Conservation (phyloP, 2,888 invertebrate species). For the Thymelicus sylvestris region DNA sequence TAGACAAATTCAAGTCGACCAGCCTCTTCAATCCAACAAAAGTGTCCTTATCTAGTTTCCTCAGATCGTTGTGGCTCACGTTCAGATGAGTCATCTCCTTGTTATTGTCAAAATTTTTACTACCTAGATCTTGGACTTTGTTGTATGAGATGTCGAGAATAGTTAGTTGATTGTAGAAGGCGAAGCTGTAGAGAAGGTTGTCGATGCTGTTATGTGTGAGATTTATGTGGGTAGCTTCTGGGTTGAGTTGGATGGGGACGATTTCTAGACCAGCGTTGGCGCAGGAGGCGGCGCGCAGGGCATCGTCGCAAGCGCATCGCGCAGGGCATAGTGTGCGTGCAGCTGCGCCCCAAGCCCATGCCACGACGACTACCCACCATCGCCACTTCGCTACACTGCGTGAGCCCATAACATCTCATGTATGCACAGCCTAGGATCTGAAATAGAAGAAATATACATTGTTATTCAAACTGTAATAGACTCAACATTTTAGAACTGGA, state of each 20-base stretch:
- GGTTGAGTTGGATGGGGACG: constrained; percentile 95
- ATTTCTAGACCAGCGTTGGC: constrained; percentile 91
- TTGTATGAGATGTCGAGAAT: constrained; percentile 93
- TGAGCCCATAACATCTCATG: constrained; percentile 84
- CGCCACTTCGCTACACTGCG: constrained; percentile 79
- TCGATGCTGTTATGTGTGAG: constrained; percentile 93
- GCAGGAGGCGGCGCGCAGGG: constrained; percentile 90
- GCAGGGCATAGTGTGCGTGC: constrained; percentile 90
- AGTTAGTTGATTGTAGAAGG: constrained; percentile 91
- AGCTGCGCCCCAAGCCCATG: constrained; percentile 81
- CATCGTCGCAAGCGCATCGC: constrained; percentile 92
- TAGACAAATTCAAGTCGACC: constrained; percentile 88
- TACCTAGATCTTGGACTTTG: constrained; percentile 91
- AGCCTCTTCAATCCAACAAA: constrained; percentile 90
- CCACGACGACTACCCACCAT: constrained; percentile 82
- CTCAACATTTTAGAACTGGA: no score
- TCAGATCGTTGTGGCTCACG: constrained; percentile 90
- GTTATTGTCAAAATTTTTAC: constrained; percentile 92
- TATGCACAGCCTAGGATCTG: constrained; percentile 73
- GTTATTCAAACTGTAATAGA: neutral
- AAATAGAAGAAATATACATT: constrained; percentile 54
- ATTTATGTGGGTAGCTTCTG: constrained; percentile 92
- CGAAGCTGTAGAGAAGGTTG: constrained; percentile 90
- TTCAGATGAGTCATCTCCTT: constrained; percentile 90
- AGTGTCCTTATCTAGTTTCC: constrained; percentile 89